A percentile compares a stretch with the other conserved stretches of the same genome.
phyloP scores from a whole-genome alignment of 2,797 vertebrate species.

The Lepilemur septentrionalis region DNA sequence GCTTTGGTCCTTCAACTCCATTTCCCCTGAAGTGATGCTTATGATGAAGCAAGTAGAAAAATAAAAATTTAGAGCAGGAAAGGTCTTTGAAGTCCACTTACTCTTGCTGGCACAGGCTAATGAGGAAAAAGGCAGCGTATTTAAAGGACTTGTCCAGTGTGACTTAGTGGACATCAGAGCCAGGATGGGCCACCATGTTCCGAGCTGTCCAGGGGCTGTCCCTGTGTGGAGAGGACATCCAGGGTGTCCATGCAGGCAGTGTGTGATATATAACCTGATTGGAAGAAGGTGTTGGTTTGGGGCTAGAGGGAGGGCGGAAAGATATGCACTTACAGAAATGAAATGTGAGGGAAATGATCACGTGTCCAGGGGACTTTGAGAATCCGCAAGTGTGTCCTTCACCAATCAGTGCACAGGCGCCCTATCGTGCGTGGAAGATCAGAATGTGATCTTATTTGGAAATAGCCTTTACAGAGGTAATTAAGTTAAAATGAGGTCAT shows the following conservation, averaged over 20 bases:
- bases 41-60: not conserved
- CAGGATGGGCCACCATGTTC: no score
- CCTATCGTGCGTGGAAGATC: not conserved
- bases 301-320: not conserved
- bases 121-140: no score
- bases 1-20: not conserved
- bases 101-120: not conserved
- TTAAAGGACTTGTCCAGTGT: fast-evolving
- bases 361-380: fast-evolving
- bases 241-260: not conserved
- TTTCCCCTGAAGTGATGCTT: not conserved
- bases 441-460: not conserved
- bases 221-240: not conserved
- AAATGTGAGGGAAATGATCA: not conserved
- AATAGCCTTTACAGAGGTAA: not conserved
- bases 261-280: fast-evolving
- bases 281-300: not conserved
- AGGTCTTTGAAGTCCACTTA: not conserved
- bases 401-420: not conserved
- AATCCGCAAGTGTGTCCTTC: no score
- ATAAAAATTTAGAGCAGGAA: not conserved
- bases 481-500: not conserved
- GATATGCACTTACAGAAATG: not conserved
- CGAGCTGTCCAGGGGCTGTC: not conserved
- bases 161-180: not conserved